A percentile compares a stretch with the other conserved stretches of the same genome.
Conservation (phyloP, 2,888 invertebrate genomes). For the Notodonta dromedarius region DNA sequence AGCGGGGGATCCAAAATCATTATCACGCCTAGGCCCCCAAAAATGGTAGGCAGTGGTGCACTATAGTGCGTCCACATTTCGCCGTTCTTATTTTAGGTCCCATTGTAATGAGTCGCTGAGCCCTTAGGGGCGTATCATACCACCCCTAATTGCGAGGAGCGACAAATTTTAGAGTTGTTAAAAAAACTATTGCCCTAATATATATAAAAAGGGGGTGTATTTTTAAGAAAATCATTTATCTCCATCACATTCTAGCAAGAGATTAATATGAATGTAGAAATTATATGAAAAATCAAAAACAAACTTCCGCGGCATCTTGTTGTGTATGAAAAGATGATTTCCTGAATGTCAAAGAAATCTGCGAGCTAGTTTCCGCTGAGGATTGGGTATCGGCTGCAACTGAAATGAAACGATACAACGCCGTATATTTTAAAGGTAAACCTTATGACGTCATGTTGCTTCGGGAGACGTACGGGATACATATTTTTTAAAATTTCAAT, state of each 20-base stretch:
- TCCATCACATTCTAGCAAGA: slow-evolving; percentile 6
- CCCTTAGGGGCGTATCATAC: too few species aligned
- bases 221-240: too few species aligned
- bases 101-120: too few species aligned
- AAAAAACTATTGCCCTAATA: too few species aligned
- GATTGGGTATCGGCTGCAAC: slow-evolving; percentile 50
- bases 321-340: slow-evolving; percentile 47
- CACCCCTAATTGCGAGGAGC: too few species aligned
- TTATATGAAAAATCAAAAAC: slow-evolving; percentile 24
- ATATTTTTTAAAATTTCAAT: slow-evolving; percentile 23
- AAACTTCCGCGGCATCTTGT: slow-evolving; percentile 19
- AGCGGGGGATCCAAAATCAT: too few species aligned
- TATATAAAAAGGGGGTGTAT: too few species aligned
- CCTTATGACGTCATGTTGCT: slow-evolving; percentile 34
- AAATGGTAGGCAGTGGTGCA: too few species aligned
- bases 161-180: too few species aligned
- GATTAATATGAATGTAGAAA: slow-evolving; percentile 12
- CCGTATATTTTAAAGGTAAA: slow-evolving; percentile 46
- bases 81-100: too few species aligned
- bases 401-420: slow-evolving; percentile 39
- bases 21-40: too few species aligned
- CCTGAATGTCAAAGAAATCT: slow-evolving; percentile 51
- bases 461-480: slow-evolving; percentile 15
- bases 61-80: too few species aligned
- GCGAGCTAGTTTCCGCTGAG: slow-evolving; percentile 41